These are phyloP conservation scores for Mobula hypostoma DNA, from an alignment of 2,113 vertebrate genomes.

Conservation along the genomic window DNA sequence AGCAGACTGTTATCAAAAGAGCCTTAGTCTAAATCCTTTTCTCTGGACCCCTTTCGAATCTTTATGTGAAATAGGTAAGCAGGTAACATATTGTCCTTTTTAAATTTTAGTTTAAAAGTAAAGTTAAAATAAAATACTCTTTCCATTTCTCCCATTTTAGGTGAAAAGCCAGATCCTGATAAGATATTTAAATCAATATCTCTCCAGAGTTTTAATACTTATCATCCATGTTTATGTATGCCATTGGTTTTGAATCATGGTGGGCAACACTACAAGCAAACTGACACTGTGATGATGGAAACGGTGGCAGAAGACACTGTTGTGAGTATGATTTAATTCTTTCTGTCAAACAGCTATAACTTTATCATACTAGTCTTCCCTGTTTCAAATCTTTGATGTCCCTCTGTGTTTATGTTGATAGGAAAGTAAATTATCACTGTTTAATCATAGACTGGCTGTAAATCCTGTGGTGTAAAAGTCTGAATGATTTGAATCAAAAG, in stretches of 20 bases:
- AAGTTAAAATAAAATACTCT: not conserved
- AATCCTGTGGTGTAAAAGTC: not conserved
- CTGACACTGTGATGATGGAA: conserved; percentile 88
- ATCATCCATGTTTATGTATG: conserved; percentile 75
- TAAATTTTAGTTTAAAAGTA: not conserved
- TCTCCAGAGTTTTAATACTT: conserved; percentile 80
- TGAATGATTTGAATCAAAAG: not conserved
- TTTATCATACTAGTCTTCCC: too few species aligned
- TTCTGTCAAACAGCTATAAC: not conserved
- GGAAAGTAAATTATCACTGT: not conserved
- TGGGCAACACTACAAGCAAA: conserved; percentile 72
- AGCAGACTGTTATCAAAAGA: conserved; percentile 97
- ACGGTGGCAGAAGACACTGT: conserved; percentile 95
- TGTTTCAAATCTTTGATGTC: not conserved
- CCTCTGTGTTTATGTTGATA: not conserved
- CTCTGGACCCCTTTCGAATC: conserved; percentile 96
- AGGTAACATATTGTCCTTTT: not conserved
- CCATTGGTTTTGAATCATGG: conserved; percentile 76
- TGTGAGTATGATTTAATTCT: conserved; percentile 58
- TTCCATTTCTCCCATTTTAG: conserved; percentile 53
- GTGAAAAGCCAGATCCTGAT: conserved; percentile 95
- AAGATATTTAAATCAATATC: conserved; percentile 93
- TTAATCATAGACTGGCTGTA: not conserved
- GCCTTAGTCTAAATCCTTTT: conserved; percentile 95
- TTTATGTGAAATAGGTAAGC: conserved; percentile 91